Evolutionary conservation across 2,113 vertebrate genomes (phyloP).

Genomic region (Cyphomyrus discorhynchus): DNA sequence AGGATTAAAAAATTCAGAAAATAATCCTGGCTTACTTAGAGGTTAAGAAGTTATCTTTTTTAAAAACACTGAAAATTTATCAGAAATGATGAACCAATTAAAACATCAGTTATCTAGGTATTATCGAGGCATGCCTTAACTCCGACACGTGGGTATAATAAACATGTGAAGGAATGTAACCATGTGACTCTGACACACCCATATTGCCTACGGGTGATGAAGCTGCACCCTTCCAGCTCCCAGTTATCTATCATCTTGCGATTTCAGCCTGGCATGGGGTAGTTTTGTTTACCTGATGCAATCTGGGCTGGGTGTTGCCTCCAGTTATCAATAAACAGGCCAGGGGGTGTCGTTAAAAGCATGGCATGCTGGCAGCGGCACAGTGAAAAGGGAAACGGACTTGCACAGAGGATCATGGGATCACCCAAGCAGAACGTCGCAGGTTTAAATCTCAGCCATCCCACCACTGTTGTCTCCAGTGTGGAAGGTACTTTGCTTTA

Average conservation of each 20-base stretch:
- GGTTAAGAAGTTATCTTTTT: neutral
- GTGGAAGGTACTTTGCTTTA: neutral
- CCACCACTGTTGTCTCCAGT: neutral
- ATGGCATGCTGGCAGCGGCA: neutral
- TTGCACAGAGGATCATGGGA: neutral
- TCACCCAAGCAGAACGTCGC: neutral
- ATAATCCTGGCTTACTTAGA: neutral
- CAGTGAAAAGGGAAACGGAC: neutral
- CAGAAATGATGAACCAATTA: neutral
- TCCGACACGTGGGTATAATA: neutral
- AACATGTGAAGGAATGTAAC: neutral
- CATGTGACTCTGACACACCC: conserved; percentile 10
- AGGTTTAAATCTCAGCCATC: neutral
- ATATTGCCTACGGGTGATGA: neutral
- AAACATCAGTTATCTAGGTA: neutral
- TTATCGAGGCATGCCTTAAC: neutral
- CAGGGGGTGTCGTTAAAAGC: neutral
- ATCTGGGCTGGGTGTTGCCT: neutral
- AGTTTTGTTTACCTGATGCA: neutral
- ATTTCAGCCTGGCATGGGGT: neutral
- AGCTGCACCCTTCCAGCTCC: neutral
- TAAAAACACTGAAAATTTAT: neutral
- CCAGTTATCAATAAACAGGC: neutral
- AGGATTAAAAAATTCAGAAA: neutral
- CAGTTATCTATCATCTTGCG: neutral